phyloP scores from a whole-genome alignment of 2,888 invertebrate species.

The Morpho helenor region DNA sequence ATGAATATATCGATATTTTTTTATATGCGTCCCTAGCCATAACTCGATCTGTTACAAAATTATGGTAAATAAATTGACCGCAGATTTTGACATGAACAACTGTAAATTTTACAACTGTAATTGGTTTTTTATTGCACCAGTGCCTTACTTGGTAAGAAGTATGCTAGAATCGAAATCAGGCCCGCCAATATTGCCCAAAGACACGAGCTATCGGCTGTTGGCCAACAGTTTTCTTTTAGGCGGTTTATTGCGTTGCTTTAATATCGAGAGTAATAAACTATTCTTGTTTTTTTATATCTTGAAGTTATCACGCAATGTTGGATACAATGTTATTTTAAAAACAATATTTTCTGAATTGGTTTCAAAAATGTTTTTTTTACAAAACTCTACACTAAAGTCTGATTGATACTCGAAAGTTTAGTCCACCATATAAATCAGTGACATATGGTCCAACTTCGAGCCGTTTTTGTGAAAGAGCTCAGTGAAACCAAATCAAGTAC shows the following conservation, averaged over 20 bases:
- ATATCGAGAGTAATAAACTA: conserved; percentile 32
- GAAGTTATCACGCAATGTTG: conserved; percentile 9
- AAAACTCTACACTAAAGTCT: too few species aligned
- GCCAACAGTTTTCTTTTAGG: conserved; percentile 16
- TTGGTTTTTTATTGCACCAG: conserved; percentile 30
- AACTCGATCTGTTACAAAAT: conserved; percentile 20
- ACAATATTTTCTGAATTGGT: too few species aligned
- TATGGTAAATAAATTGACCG: conserved; percentile 46
- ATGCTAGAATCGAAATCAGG: conserved; percentile 28
- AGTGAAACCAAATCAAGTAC: too few species aligned
- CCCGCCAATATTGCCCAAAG: conserved; percentile 28
- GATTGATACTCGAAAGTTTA: too few species aligned
- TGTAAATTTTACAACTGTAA: conserved; percentile 30
- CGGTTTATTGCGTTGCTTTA: conserved; percentile 13
- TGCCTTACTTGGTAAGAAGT: conserved; percentile 29
- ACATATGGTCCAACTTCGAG: too few species aligned
- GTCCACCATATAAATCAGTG: too few species aligned
- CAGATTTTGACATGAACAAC: conserved; percentile 34
- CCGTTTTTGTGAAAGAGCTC: too few species aligned
- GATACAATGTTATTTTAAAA: too few species aligned
- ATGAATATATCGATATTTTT: background rate
- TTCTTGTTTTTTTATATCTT: conserved; percentile 9
- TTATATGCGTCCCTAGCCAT: background rate
- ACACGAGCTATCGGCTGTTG: conserved; percentile 27
- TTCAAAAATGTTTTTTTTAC: too few species aligned